Conservation (phyloP, 2,113 vertebrate genomes). For the Pelecanus crispus region DNA sequence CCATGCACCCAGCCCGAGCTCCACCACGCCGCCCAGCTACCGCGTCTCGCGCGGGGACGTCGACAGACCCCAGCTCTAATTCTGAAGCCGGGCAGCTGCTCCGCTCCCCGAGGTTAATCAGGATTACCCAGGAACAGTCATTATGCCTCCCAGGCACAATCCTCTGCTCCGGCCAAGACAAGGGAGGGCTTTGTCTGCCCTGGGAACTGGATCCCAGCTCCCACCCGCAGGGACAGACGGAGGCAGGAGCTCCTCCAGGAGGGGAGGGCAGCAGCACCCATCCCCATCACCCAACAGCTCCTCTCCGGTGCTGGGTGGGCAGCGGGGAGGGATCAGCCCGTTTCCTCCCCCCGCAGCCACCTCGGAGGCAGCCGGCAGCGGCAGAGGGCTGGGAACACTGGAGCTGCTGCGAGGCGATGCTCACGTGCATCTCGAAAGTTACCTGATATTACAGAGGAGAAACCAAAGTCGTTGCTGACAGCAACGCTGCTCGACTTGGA, state of each 20-base stretch:
- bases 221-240: background rate
- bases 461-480: constrained; percentile 59
- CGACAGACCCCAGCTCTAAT: background rate
- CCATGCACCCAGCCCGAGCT: background rate
- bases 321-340: background rate
- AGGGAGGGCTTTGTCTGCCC: background rate
- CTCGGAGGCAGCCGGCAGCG: background rate
- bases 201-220: background rate
- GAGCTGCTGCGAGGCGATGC: background rate
- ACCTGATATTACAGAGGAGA: constrained; percentile 70
- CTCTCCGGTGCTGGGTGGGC: accelerated
- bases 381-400: background rate
- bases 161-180: background rate
- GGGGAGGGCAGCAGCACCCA: background rate
- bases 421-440: background rate
- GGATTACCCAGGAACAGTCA: constrained; percentile 28
- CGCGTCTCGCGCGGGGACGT: accelerated
- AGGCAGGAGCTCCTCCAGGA: background rate
- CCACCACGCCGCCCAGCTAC: background rate
- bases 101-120: background rate
- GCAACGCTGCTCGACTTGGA: constrained; percentile 81
- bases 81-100: constrained; percentile 26
- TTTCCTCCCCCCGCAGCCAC: background rate
- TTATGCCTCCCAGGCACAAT: background rate
- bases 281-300: background rate